Evolutionary conservation across 2,888 invertebrate species (phyloP).

Genomic region (Stenotaenia linearis): DNA sequence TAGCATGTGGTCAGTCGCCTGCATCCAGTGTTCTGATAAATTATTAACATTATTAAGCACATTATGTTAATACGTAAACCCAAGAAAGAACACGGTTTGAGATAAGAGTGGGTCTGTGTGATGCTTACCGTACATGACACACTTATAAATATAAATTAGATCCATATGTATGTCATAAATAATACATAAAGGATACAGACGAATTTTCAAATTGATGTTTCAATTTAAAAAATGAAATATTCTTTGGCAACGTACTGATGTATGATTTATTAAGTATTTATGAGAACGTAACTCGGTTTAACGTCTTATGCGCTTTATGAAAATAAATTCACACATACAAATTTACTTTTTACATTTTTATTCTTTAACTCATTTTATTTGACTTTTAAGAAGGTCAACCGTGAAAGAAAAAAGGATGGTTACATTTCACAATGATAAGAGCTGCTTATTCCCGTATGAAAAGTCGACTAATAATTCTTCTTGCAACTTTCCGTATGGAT

Average conservation of each 20-base stretch:
- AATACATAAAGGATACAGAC: not conserved
- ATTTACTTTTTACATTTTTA: not conserved
- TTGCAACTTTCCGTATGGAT: not conserved
- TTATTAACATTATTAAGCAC: not conserved
- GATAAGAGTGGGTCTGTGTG: not conserved
- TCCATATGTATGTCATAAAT: not conserved
- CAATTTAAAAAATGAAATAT: conserved; percentile 3
- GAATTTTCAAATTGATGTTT: conserved; percentile 2
- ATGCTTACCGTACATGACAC: not conserved
- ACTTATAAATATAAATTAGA: conserved; percentile 1
- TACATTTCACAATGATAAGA: not conserved
- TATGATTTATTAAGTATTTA: conserved; percentile 3
- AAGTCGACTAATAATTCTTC: not conserved
- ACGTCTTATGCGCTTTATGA: not conserved
- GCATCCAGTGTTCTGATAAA: too few relatives aligned
- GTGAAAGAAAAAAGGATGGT: not conserved
- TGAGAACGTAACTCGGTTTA: not conserved
- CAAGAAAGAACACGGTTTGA: not conserved
- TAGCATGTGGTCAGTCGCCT: not conserved
- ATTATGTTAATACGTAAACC: not conserved
- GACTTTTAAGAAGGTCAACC: not conserved
- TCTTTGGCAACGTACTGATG: not conserved
- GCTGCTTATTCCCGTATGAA: not conserved
- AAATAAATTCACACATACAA: not conserved
- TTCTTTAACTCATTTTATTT: not conserved